Evolutionary conservation across 2,797 vertebrate genomes (phyloP).

Genomic region (Coregonus suidteri): DNA sequence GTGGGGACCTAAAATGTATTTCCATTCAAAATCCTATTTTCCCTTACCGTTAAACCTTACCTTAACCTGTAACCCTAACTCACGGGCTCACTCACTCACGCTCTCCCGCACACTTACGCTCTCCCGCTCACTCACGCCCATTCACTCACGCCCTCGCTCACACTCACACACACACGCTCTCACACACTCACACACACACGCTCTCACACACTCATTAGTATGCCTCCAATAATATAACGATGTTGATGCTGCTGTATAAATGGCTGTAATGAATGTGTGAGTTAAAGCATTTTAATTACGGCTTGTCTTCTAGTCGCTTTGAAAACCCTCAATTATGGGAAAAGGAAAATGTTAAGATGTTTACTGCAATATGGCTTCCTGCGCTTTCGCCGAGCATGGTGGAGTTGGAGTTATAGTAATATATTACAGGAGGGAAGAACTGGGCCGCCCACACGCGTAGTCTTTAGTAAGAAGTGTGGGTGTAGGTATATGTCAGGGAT

Average conservation of each 20-base stretch:
- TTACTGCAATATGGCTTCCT: constrained; percentile 48
- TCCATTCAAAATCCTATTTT: no score
- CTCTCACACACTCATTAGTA: constrained; percentile 43
- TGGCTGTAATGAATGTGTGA: constrained; percentile 66
- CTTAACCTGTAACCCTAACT: no score
- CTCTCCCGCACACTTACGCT: not conserved
- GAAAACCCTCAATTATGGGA: constrained; percentile 65
- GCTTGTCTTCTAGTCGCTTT: constrained; percentile 59
- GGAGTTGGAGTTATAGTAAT: not conserved
- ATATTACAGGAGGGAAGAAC: not conserved
- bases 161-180: not conserved
- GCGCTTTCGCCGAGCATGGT: not conserved
- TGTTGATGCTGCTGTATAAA: constrained; percentile 39
- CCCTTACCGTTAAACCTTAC: no score
- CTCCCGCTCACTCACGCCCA: not conserved
- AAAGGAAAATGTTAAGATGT: constrained; percentile 61
- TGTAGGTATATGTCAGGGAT: not conserved
- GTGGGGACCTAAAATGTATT: no score
- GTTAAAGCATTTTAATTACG: constrained; percentile 72
- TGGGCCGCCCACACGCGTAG: not conserved
- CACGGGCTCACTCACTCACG: not conserved
- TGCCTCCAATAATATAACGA: constrained; percentile 37
- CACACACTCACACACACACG: constrained; percentile 14
- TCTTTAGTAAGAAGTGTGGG: constrained; percentile 13
- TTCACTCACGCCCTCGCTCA: not conserved